Evolutionary conservation across 2,888 invertebrate genomes (phyloP).

Genomic region (Coremacera marginata): DNA sequence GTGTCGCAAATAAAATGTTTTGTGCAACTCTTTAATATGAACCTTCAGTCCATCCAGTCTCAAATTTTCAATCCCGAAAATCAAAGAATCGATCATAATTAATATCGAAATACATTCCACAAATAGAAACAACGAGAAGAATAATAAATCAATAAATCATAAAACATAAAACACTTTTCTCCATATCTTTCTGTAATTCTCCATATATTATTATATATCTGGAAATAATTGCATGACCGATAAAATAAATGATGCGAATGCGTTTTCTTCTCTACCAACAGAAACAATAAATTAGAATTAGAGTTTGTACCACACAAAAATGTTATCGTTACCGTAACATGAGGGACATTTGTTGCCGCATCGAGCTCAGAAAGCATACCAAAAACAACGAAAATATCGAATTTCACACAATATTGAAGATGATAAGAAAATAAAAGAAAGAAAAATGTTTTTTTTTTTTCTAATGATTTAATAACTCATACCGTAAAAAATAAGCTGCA

Average conservation of each 20-base stretch:
- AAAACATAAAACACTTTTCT: background rate
- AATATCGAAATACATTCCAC: too few species aligned
- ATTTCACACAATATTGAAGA: background rate
- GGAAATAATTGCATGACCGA: background rate
- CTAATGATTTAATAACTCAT: background rate
- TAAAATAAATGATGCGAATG: background rate
- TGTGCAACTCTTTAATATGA: too few species aligned
- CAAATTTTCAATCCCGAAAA: too few species aligned
- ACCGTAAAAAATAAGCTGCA: background rate
- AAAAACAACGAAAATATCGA: constrained; percentile 4
- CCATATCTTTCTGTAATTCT: background rate
- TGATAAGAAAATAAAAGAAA: background rate
- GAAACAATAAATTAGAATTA: constrained; percentile 11
- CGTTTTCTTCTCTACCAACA: background rate
- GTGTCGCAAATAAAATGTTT: too few species aligned
- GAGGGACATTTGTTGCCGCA: constrained; percentile 24
- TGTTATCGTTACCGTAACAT: background rate
- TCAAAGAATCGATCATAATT: too few species aligned
- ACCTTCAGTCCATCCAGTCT: too few species aligned
- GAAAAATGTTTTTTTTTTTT: background rate
- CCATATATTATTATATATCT: background rate
- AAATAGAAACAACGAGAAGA: background rate
- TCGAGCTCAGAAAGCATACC: background rate
- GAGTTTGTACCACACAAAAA: background rate
- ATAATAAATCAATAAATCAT: constrained; percentile 15